Percentiles rank a stretch among this genome's conserved stretches.
These are phyloP conservation scores for Margarornis squamiger DNA, from an alignment of 2,797 vertebrate species.

Conservation along the genomic window DNA sequence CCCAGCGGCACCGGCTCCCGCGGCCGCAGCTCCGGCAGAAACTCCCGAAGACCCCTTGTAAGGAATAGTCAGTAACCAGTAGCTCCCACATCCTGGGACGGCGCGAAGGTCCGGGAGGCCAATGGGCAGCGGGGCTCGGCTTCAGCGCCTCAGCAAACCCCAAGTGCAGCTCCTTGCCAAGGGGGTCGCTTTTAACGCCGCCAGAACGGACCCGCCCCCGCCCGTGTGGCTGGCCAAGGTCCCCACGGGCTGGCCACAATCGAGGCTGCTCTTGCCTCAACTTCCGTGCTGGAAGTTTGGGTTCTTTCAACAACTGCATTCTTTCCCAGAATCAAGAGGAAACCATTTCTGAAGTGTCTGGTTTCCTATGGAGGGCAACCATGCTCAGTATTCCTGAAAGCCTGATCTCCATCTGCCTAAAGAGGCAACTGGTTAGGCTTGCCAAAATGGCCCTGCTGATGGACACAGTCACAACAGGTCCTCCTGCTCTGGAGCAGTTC, in stretches of 20 bases:
- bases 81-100: conserved; percentile 50
- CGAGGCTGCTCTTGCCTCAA: background rate
- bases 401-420: background rate
- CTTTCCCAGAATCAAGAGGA: conserved; percentile 65
- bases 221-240: conserved; percentile 19
- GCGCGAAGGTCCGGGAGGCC: background rate
- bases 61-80: background rate
- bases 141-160: background rate
- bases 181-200: background rate
- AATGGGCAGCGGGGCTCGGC: background rate
- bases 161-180: background rate
- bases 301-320: conserved; percentile 44
- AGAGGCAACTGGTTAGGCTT: background rate
- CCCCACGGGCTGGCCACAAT: background rate
- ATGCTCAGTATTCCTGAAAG: background rate
- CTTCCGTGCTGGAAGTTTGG: conserved; percentile 40
- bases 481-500: background rate
- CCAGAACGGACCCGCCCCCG: background rate
- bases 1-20: background rate
- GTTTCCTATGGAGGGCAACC: conserved; percentile 58
- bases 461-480: background rate
- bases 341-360: conserved; percentile 53
- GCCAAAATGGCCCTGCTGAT: background rate
- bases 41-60: conserved; percentile 55
- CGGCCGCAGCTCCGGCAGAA: conserved; percentile 40